These are phyloP conservation scores for Triplophysa siluroides DNA, from an alignment of 2,113 vertebrate genomes.

Conservation along the genomic window DNA sequence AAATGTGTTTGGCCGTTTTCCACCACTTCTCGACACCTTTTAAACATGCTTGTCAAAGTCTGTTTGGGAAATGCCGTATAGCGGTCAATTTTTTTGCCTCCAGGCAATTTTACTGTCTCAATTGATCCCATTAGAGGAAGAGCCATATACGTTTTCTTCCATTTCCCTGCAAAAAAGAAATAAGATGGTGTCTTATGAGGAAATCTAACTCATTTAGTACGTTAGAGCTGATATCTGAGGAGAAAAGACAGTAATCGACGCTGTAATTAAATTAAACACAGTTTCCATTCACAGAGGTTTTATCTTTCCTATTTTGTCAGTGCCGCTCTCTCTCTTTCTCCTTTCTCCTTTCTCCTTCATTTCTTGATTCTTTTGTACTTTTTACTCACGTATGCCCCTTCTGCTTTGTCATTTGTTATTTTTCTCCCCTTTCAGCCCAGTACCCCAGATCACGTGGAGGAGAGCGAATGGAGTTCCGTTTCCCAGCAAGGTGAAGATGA, in stretches of 20 bases:
- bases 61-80: constrained; percentile 17
- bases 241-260: constrained; percentile 20
- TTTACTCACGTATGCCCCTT: constrained; percentile 5
- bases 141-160: constrained; percentile 60
- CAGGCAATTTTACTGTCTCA: constrained; percentile 38
- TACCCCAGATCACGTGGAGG: constrained; percentile 93
- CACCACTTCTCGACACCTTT: constrained; percentile 14
- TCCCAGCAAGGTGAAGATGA: constrained; percentile 86
- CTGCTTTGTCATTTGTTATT: constrained; percentile 26
- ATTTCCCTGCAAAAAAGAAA: constrained; percentile 48
- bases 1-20: constrained; percentile 31
- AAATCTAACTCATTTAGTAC: constrained; percentile 31
- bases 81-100: constrained; percentile 24
- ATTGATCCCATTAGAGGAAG: constrained; percentile 40
- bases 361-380: neutral
- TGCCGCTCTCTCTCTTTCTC: neutral
- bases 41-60: constrained; percentile 42
- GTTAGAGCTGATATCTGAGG: constrained; percentile 8
- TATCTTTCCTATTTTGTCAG: constrained; percentile 10
- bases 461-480: constrained; percentile 87
- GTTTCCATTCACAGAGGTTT: neutral
- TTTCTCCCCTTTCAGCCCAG: constrained; percentile 74
- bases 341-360: neutral
- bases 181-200: constrained; percentile 13
- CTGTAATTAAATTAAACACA: constrained; percentile 16